Evolutionary conservation across 2,113 vertebrate species (phyloP).

Genomic region (Halichoeres trimaculatus): DNA sequence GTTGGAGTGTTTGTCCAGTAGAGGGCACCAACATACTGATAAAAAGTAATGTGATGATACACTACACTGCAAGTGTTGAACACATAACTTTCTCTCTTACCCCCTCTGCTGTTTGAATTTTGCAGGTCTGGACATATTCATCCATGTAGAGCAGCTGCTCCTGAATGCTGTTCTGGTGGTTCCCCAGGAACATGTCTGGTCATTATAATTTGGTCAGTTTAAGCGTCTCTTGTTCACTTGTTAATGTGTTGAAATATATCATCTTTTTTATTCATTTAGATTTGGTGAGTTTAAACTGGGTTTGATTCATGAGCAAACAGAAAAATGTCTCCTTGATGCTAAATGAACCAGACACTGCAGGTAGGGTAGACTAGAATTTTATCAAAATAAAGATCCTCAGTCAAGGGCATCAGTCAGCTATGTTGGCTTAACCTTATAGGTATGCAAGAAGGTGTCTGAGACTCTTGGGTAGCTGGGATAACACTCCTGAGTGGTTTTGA

Average conservation of each 20-base stretch:
- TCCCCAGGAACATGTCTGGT: neutral
- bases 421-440: neutral
- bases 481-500: neutral
- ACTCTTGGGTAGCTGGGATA: neutral
- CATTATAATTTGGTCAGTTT: neutral
- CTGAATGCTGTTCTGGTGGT: neutral
- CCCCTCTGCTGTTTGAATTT: constrained; percentile 48
- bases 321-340: neutral
- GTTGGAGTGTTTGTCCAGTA: constrained; percentile 53
- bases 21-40: constrained; percentile 56
- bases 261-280: neutral
- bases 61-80: neutral
- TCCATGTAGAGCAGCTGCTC: neutral
- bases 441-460: neutral
- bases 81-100: constrained; percentile 6
- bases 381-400: neutral
- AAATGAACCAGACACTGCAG: neutral
- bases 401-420: neutral
- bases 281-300: neutral
- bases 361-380: neutral
- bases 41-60: neutral
- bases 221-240: neutral
- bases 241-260: neutral
- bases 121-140: neutral
- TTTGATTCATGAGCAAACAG: constrained; percentile 1